Conservation (phyloP, 92 coral and sea anemone species). For the Heliopora coerulea region DNA sequence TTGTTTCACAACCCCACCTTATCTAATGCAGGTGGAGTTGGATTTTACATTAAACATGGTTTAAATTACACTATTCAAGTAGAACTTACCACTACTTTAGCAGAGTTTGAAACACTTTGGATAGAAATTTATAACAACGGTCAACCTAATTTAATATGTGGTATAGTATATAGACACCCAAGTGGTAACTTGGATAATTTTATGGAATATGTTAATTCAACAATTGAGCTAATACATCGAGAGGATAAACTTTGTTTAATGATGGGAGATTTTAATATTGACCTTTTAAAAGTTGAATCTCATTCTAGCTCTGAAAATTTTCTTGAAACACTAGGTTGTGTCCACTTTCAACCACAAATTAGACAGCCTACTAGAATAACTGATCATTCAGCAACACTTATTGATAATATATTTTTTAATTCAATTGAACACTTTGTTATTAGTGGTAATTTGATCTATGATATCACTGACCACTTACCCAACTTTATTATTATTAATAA, state of each 20-base stretch:
- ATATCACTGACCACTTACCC: conserved; percentile 57
- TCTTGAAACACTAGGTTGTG: conserved; percentile 57
- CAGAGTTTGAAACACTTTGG: conserved; percentile 53
- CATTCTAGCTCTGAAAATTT: conserved; percentile 47
- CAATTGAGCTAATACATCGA: conserved; percentile 39
- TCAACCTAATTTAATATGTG: conserved; percentile 56
- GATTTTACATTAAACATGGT: conserved; percentile 45
- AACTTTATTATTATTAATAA: conserved; percentile 50
- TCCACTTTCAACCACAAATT: conserved; percentile 56
- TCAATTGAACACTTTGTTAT: conserved; percentile 53
- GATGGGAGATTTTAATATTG: conserved; percentile 54
- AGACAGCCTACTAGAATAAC: conserved; percentile 62
- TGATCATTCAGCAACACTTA: conserved; percentile 51
- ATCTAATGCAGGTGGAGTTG: conserved; percentile 59
- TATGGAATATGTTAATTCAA: conserved; percentile 20
- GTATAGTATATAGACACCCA: conserved; percentile 54
- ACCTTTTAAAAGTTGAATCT: conserved; percentile 44
- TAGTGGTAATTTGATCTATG: conserved; percentile 63
- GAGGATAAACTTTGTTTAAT: conserved; percentile 45
- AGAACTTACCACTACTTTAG: conserved; percentile 31
- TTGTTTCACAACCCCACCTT: conserved; percentile 48
- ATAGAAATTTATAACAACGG: conserved; percentile 45
- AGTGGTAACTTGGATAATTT: conserved; percentile 15
- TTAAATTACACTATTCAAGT: conserved; percentile 29
- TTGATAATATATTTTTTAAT: conserved; percentile 54